Evolutionary conservation across 2,888 invertebrate genomes (phyloP), one percentile per base, ranked within the genome.

Genomic region (Magallana nippona): DNA sequence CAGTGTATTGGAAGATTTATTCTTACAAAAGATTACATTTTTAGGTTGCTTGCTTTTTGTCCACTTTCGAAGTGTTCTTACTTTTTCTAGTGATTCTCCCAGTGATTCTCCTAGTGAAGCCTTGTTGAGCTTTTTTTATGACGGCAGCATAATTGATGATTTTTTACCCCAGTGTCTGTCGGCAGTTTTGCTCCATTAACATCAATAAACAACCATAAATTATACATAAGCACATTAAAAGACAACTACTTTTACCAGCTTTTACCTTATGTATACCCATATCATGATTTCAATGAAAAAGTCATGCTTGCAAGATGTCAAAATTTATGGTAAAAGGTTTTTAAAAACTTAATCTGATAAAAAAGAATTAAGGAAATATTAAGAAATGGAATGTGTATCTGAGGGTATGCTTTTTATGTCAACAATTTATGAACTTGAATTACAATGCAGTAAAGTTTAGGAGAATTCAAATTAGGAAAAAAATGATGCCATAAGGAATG

Each of bases 131-230:
- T 22, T 71, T 71, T 71, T 71, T 71, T 27, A 71, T 71, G 27
- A 2, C 27, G 1, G 71, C 71, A 13, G 71, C 13, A 71, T 71
- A 71, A 71, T 71, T 19, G 19, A 60, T 71, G 71, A 71, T 32
- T 22, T 71, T 63, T 71, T 71, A 71, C 71, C 27, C 19, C 60
- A 71, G 27, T 32, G 27, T 71, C 71, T 71, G 71, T 71, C 32
- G 27, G 71, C 71, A 27, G 71, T 15, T 71, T 71, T 71, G 71
- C 71, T 71, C 71, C 71, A 71, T 71, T 71, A 71, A 13, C 71
- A 71, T 22, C 71, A 71, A 71, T 71, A 71, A 27, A 71, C 13
- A 71, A 27, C 27, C 71, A 71, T 71, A 71, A 27, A 71, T 71
- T 71, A 27, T 22, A 71, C 71, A 71, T 71, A 71, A 71, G 71